Evolutionary conservation across 2,888 invertebrate genomes (phyloP), one percentile per base, ranked within the genome.

Genomic region (Liopterus haemorrhoidalis): DNA sequence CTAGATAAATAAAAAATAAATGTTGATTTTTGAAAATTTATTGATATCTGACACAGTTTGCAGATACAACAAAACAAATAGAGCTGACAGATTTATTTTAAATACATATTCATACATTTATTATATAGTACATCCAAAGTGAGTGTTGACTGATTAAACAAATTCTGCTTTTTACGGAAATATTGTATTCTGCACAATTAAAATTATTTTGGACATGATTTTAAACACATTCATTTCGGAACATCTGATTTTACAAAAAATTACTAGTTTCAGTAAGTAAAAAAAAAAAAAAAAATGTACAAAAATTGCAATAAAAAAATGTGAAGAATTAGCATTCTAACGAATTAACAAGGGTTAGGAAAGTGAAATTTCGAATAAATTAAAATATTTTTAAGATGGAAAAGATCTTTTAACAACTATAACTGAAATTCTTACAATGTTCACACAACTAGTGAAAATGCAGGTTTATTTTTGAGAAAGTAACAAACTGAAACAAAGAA

Each of bases 41-140:
- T 67, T 67, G 56, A 65, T 66, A 67, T 67, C 67, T 63, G 67
- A 68, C 66, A 67, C 60, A 64, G 67, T 65, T 67, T 65, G 62
- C 66, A 66, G 68, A 68, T 67, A 67, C 66, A 69, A 69, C 67
- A 68, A 66, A 69, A 68, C 67, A 66, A 68, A 59, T 67, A 69
- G 67, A 68, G 67, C 67, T 67, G 67, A 66, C 68, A 66, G 64
- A 66, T 68, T 67, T 67, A 48, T 51, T 66, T 64, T 68, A 65
- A 67, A 67, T 69, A 69, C 68, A 69, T 69, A 68, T 69, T 68
- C 67, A 68, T 69, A 69, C 68, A 69, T 68, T 68, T 68, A 68
- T 54, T 67, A 67, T 66, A 69, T 69, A 69, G 68, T 67, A 69
- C 68, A 69, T 69, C 67, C 68, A 69, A 68, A 67, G 67, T 68